phyloP scores from a whole-genome alignment of 2,797 vertebrate species.

The Babyrousa celebensis region DNA sequence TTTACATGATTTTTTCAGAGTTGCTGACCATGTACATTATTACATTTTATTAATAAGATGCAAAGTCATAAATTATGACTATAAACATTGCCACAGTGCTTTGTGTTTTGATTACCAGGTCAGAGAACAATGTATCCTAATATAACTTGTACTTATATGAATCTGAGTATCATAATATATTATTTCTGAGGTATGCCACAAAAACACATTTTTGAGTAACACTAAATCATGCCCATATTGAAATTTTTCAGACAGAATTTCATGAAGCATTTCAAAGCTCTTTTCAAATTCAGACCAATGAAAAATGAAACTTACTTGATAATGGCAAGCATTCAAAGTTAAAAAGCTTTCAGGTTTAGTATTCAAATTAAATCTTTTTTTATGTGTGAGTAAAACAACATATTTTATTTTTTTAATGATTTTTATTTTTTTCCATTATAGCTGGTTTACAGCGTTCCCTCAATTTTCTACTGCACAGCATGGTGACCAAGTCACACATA shows the following conservation, averaged over 20 bases:
- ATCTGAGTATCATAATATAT: neutral
- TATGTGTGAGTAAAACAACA: too few species aligned
- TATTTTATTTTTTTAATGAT: too few species aligned
- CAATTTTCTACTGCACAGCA: too few species aligned
- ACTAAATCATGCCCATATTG: neutral
- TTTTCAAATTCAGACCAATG: constrained; percentile 38
- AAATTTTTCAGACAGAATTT: constrained; percentile 47
- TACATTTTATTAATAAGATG: constrained; percentile 52
- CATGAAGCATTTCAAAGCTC: constrained; percentile 17
- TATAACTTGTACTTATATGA: neutral
- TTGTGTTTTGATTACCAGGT: constrained; percentile 27
- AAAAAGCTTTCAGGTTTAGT: constrained; percentile 44
- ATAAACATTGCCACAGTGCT: neutral
- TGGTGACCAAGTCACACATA: too few species aligned
- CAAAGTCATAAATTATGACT: neutral
- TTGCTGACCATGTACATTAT: constrained; percentile 49
- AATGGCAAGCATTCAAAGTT: constrained; percentile 20
- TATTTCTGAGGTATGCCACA: neutral
- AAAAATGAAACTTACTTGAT: constrained; percentile 63
- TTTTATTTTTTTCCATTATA: too few species aligned
- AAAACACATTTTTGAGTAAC: neutral
- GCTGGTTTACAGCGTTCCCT: too few species aligned
- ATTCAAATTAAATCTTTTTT: constrained; percentile 57
- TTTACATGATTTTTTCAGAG: constrained; percentile 60
- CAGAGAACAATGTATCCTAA: neutral